phyloP scores from a whole-genome alignment of 1,140 invertebrate species.

The Papilio glaucus region DNA sequence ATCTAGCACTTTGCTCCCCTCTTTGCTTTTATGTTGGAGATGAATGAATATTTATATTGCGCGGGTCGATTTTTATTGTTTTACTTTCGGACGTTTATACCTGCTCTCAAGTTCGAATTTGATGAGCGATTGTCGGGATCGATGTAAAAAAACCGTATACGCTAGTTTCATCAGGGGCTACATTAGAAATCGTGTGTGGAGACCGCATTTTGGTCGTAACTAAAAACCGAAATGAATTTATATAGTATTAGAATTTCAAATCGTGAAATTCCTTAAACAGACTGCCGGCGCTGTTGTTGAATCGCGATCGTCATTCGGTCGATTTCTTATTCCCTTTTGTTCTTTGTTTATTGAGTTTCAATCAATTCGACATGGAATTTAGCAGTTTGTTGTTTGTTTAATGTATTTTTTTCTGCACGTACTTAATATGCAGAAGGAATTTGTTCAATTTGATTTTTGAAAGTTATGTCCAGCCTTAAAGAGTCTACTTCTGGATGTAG shows the following conservation, averaged over 20 bases:
- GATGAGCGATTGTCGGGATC: conserved; percentile 41
- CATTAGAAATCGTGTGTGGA: conserved; percentile 65
- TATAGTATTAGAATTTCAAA: conserved; percentile 76
- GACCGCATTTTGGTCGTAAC: conserved; percentile 45
- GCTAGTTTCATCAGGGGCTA: conserved; percentile 68
- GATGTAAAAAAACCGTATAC: conserved; percentile 54
- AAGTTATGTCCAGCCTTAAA: too few species aligned
- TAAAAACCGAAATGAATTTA: conserved; percentile 52
- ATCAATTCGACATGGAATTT: conserved; percentile 38
- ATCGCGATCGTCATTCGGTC: conserved; percentile 52
- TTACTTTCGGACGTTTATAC: conserved; percentile 57
- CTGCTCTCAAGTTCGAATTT: conserved; percentile 53
- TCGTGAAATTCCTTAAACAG: conserved; percentile 53
- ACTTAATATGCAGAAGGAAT: not conserved
- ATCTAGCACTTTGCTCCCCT: conserved; percentile 62
- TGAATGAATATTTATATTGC: conserved; percentile 75
- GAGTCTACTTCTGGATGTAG: too few species aligned
- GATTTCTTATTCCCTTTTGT: conserved; percentile 48
- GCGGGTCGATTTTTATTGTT: conserved; percentile 67
- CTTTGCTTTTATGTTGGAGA: conserved; percentile 51
- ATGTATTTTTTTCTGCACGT: not conserved
- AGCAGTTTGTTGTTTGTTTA: not conserved
- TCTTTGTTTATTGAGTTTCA: conserved; percentile 42
- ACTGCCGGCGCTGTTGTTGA: conserved; percentile 51
- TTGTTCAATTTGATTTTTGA: not conserved